Conservation (phyloP, 2,888 invertebrate genomes). For the Lamellibrachia satsuma region DNA sequence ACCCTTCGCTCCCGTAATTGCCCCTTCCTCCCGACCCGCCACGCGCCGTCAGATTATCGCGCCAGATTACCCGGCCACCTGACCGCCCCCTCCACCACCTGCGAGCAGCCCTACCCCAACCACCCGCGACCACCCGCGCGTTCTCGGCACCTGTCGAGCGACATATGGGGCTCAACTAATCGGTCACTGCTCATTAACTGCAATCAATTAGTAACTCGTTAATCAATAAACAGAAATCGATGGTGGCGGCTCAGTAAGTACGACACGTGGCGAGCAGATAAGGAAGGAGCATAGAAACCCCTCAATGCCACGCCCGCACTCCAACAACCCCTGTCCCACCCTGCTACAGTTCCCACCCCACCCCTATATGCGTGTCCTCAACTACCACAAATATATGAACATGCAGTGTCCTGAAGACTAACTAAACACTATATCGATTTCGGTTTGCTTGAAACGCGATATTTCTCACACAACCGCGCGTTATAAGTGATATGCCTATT, state of each 20-base stretch:
- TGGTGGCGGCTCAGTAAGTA: not conserved
- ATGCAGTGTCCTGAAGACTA: too few species aligned
- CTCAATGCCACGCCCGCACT: not conserved
- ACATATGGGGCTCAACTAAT: not conserved
- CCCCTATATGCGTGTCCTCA: not conserved
- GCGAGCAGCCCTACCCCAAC: not conserved
- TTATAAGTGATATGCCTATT: too few species aligned
- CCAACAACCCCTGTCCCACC: not conserved
- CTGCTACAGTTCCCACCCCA: not conserved
- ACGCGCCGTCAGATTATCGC: conserved; percentile 4
- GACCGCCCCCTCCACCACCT: not conserved
- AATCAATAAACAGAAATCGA: not conserved
- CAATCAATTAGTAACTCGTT: not conserved
- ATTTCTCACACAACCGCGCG: too few species aligned
- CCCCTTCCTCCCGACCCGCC: conserved; percentile 5
- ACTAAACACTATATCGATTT: too few species aligned
- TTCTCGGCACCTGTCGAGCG: not conserved
- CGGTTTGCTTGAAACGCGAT: too few species aligned
- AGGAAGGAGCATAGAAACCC: not conserved
- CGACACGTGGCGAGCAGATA: conserved; percentile 1
- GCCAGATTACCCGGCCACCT: not conserved
- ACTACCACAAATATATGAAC: too few species aligned
- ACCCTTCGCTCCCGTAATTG: not conserved
- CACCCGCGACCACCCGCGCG: not conserved
- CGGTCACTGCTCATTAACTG: conserved; percentile 1